phyloP scores from a whole-genome alignment of 2,888 invertebrate species.

The Antheraea yamamai region DNA sequence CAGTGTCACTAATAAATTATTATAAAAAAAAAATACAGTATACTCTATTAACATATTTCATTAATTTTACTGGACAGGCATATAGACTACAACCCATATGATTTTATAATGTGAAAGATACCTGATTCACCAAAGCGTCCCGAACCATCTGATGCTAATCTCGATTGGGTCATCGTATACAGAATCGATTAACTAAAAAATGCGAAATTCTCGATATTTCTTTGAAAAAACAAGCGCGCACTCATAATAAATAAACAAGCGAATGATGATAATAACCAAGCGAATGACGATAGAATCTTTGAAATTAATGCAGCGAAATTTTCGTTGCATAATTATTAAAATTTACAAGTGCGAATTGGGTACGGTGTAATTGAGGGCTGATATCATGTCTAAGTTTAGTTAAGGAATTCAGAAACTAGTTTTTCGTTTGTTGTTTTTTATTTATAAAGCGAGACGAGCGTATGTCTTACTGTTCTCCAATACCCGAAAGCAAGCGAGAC shows the following conservation, averaged over 20 bases:
- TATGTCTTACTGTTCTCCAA: too few species aligned
- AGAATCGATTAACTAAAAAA: conserved; percentile 53
- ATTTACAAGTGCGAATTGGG: not conserved
- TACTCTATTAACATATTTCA: too few species aligned
- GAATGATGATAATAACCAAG: too few species aligned
- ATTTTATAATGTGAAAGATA: not conserved
- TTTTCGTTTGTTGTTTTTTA: not conserved
- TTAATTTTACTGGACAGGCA: too few species aligned
- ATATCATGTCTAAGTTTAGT: not conserved
- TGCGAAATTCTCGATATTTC: conserved; percentile 47
- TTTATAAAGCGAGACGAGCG: too few species aligned
- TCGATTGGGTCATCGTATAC: conserved; percentile 50
- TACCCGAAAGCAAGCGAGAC: too few species aligned
- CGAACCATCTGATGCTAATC: conserved; percentile 52
- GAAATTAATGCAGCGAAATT: conserved; percentile 36
- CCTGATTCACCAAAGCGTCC: conserved; percentile 36
- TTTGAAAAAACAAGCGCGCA: conserved; percentile 37
- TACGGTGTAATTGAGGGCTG: conserved; percentile 12
- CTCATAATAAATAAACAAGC: conserved; percentile 46
- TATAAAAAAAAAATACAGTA: not conserved
- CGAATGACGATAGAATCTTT: conserved; percentile 39
- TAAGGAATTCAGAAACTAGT: not conserved
- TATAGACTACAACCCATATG: too few species aligned
- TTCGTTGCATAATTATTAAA: conserved; percentile 19
- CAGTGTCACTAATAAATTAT: not conserved